Base-by-base conservation (phyloP, 2,797 vertebrate species). In the Podarcis lilfordi region DNA sequence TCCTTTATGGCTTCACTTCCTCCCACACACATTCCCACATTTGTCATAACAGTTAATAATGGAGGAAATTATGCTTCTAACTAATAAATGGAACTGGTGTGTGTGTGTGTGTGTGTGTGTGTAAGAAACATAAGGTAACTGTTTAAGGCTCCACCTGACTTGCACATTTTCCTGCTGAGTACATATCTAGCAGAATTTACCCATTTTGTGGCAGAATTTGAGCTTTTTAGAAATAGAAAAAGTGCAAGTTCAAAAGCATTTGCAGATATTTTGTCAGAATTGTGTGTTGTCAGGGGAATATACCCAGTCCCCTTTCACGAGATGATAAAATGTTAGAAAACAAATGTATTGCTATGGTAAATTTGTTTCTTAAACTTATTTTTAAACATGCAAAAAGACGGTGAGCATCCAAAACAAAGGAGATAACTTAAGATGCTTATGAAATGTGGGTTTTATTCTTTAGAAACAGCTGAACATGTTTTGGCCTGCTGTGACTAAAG, bases 261-360 rank as follows among this genome's bases (percentile, higher is more conserved):
- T 0, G 1, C 13, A 23, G 0, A 23, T 0, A 66, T 13, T 64
- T 66, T n/a, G 25, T 13, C 29, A 8, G 29, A 82, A 77, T 55
- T 37, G 8, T 23, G 4, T 11, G 10, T 5, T 77, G 35, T 1
- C 61, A 17, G 25, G 43, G 9, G 3, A 35, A 45, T 4, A 45
- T 69, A 11, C 8, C 35, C 15, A 3, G 23, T 27, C 25, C 9
- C 4, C 45, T 78, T 1, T 0, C 4, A 35, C 23, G 6, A 8
- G 17, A 82, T 76, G 21, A 37, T 0, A 43, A 89, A 75, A 2
- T 2, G 21, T 55, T 0, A 2, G 0, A 6, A 89, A n/a, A 78
- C 0, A 0, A 74, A 55, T 1, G 10, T 11, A 64, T 32, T 37
- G 23, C 61, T 43, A 45, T n/a, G 9, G 29, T 68, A 37, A 69